Evolutionary conservation across 2,113 vertebrate species (phyloP).

Genomic region (Corapipo altera): DNA sequence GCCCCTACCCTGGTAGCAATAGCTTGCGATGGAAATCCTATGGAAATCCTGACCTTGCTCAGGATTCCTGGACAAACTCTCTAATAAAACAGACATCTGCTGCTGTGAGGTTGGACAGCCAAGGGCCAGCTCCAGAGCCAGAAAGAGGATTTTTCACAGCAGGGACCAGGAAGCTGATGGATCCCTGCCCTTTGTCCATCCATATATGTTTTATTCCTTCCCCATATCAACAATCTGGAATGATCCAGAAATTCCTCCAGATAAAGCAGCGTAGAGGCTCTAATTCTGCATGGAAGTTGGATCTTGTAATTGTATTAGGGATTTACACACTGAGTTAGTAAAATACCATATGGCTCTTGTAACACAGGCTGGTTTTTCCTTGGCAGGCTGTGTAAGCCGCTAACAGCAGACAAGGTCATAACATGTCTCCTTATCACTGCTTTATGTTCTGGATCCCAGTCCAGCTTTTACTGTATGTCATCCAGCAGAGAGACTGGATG

Average conservation of each 20-base stretch:
- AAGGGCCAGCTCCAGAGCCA: neutral
- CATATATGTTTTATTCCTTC: neutral
- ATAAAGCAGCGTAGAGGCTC: neutral
- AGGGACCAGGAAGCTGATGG: neutral
- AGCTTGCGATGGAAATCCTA: neutral
- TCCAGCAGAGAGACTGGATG: neutral
- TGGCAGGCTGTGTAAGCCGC: conserved; percentile 43
- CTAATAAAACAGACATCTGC: neutral
- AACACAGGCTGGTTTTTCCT: conserved; percentile 28
- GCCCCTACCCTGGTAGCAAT: neutral
- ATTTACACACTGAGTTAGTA: conserved; percentile 36
- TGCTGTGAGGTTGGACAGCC: neutral
- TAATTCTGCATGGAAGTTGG: conserved; percentile 21
- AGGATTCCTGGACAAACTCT: neutral
- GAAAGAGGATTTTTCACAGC: neutral
- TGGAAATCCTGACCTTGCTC: neutral
- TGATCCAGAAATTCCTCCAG: neutral
- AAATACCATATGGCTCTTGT: conserved; percentile 52
- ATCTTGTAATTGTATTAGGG: conserved; percentile 66
- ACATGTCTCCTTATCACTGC: neutral
- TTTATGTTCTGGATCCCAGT: neutral
- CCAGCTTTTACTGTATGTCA: neutral
- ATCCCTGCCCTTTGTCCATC: neutral
- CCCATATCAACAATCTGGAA: neutral
- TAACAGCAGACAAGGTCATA: conserved; percentile 59